Evolutionary conservation across 2,797 vertebrate species (phyloP).

Genomic region (Cuculus canorus): DNA sequence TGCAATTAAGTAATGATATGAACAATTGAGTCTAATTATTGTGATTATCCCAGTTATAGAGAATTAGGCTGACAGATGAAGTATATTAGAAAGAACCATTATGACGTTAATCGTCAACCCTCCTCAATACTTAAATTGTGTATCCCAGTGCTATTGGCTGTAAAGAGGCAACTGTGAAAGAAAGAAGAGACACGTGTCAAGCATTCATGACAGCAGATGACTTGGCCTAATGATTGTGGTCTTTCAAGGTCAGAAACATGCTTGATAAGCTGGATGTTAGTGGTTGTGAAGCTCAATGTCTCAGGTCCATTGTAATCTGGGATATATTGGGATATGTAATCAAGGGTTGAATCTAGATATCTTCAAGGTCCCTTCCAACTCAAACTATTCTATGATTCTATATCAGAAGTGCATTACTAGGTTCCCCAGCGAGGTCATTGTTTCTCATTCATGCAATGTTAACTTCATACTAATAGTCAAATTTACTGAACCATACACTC

Average conservation of each 20-base stretch:
- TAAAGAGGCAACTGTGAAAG: background rate
- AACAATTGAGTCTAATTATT: conserved; percentile 49
- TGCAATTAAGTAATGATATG: conserved; percentile 20
- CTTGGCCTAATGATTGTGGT: background rate
- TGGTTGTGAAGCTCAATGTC: background rate
- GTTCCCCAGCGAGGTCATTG: background rate
- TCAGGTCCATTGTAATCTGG: background rate
- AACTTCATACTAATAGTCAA: background rate
- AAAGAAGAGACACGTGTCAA: background rate
- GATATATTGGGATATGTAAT: too few relatives aligned
- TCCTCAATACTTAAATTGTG: background rate
- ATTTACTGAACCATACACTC: background rate
- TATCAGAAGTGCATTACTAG: background rate
- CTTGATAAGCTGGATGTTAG: background rate
- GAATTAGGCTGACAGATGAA: conserved; percentile 43
- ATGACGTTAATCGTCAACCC: conserved; percentile 1
- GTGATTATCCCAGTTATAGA: conserved; percentile 27
- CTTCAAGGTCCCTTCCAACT: too few relatives aligned
- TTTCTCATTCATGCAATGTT: background rate
- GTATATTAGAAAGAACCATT: conserved; percentile 3
- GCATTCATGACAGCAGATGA: background rate
- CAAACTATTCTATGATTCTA: too few relatives aligned
- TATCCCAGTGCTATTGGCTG: background rate
- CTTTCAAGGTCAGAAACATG: background rate
- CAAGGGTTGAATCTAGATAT: too few relatives aligned